Evolutionary conservation across 2,113 vertebrate species (phyloP), one percentile per base, ranked within the genome.

Genomic region (Rana temporaria): DNA sequence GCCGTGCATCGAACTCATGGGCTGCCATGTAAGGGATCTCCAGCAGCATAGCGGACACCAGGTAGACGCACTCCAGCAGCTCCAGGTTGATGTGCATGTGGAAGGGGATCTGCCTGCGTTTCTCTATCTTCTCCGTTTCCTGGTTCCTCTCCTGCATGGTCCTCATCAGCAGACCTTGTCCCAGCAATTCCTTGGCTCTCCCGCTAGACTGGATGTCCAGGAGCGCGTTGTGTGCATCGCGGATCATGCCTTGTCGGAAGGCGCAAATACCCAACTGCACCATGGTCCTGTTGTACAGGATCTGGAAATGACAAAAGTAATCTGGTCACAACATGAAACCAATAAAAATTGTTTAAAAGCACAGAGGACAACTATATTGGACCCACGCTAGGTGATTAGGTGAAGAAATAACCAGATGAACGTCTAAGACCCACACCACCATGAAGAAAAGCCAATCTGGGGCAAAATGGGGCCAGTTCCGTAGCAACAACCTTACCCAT

Each of bases 1-100:
- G 92, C 0, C 95, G 94, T 30, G 96, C 96, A 0, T 98, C 95
- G 0, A 96, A 97, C 89, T 98, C 96, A 0, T 97, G 96, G 0
- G 95, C 96, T 0, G 96, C 96, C 96, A 98, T 98, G 91, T 97
- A 98, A 15, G 96, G 96, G 87, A 98, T 97, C 89, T 97, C 96
- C 84, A 98, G 88, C 81, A 98, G 90, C 96, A 98, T 98, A 78
- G 96, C 96, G 0, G 96, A 96, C 81, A 98, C 96, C 90, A 98
- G 91, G 70, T 98, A 98, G 48, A 98, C 96, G 34, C 96, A 98
- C 86, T 97, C 96, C 74, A 98, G 88, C 78, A 98, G 92, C 87
- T 98, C 96, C 88, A 97, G 88, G 90, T 98, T 98, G 86, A 98
- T 96, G 88, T 98, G 96, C 93, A 97, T 93, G 90, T 98, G 96